phyloP scores from a whole-genome alignment of 2,113 vertebrate species.

The Toxostoma redivivum region DNA sequence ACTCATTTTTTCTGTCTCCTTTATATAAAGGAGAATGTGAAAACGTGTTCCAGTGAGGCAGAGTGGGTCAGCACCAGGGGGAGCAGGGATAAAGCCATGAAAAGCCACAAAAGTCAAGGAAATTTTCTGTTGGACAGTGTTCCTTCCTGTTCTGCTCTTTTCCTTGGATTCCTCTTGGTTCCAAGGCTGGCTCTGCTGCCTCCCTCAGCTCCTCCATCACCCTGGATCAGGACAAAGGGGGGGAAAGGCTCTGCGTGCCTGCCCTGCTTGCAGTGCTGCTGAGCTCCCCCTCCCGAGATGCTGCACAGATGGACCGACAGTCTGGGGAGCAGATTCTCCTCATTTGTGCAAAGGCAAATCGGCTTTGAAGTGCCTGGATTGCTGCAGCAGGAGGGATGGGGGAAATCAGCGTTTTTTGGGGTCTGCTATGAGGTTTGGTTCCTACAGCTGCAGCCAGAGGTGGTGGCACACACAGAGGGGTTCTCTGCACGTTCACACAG shows the following conservation, averaged over 20 bases:
- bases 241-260: background rate
- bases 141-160: background rate
- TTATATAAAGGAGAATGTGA: background rate
- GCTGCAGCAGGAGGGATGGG: background rate
- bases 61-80: background rate
- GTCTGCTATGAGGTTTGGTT: background rate
- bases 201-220: background rate
- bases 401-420: background rate
- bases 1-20: background rate
- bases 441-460: background rate
- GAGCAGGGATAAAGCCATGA: background rate
- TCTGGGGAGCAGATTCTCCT: constrained; percentile 60
- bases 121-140: background rate
- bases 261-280: background rate
- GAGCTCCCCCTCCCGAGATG: background rate
- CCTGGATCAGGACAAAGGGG: background rate
- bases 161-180: background rate
- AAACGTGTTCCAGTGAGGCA: fast-evolving
- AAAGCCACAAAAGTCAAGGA: background rate
- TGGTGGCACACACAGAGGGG: background rate
- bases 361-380: constrained; percentile 49
- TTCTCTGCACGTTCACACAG: fast-evolving
- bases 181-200: background rate
- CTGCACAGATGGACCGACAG: constrained; percentile 61
- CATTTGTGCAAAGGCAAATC: constrained; percentile 31